Evolutionary conservation across 2,113 vertebrate genomes (phyloP).

Genomic region (Colaptes auratus): DNA sequence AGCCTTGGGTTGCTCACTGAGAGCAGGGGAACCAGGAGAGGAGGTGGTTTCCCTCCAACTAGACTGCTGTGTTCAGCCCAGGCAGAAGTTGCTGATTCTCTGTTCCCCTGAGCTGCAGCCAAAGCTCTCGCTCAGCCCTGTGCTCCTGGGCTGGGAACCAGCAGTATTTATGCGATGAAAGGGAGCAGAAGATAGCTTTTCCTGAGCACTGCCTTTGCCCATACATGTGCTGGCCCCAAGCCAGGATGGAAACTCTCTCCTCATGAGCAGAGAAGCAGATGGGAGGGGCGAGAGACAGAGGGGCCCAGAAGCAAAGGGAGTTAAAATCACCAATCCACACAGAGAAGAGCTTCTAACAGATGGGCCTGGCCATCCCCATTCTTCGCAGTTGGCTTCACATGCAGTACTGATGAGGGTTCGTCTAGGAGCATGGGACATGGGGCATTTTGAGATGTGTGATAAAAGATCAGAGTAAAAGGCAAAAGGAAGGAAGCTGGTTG

Average conservation of each 20-base stretch:
- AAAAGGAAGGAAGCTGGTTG: background rate
- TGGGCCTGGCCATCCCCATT: background rate
- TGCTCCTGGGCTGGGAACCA: background rate
- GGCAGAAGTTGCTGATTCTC: background rate
- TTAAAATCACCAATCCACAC: background rate
- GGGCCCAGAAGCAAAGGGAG: slow-evolving; percentile 55
- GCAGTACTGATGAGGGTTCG: background rate
- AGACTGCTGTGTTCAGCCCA: fast-evolving
- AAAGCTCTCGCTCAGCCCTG: background rate
- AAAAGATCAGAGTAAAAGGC: background rate
- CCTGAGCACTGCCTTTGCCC: slow-evolving; percentile 67
- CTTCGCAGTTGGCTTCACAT: background rate
- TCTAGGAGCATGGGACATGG: background rate
- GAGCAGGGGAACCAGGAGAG: background rate
- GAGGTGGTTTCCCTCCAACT: background rate
- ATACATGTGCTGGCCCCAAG: slow-evolving; percentile 61
- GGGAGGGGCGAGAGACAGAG: slow-evolving; percentile 39
- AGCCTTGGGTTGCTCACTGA: fast-evolving
- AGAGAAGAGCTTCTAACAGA: slow-evolving; percentile 2
- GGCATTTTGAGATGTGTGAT: background rate
- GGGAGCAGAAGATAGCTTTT: slow-evolving; percentile 73
- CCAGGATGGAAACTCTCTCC: slow-evolving; percentile 77
- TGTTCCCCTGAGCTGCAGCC: background rate
- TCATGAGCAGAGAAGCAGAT: slow-evolving; percentile 67
- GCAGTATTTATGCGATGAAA: background rate